These are phyloP conservation scores for Acleris emargana DNA, from an alignment of 2,888 invertebrate species.

Conservation along the genomic window DNA sequence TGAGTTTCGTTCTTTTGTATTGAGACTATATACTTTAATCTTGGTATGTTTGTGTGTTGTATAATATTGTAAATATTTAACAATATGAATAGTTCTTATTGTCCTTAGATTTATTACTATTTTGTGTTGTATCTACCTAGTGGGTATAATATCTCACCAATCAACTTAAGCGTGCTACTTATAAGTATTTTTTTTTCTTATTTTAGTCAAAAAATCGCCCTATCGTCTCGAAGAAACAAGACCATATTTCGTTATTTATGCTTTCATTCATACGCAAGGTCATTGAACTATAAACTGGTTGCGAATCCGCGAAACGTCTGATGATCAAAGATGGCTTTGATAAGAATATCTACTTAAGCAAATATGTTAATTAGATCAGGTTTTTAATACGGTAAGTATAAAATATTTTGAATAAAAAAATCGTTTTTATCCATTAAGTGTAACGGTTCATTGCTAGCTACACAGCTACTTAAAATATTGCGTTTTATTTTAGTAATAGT, in stretches of 20 bases:
- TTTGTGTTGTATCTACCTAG: too few species aligned
- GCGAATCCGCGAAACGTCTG: conserved; percentile 10
- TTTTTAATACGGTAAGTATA: neutral
- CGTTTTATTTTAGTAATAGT: too few species aligned
- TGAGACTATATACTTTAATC: too few species aligned
- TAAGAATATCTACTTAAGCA: conserved; percentile 8
- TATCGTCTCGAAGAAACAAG: neutral
- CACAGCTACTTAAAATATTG: too few species aligned
- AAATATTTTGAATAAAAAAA: neutral
- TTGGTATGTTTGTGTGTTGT: neutral
- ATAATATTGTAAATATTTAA: neutral
- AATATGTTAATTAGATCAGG: conserved; percentile 7
- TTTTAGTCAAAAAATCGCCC: neutral
- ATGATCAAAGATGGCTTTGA: conserved; percentile 8
- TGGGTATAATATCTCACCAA: too few species aligned
- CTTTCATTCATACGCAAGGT: conserved; percentile 29
- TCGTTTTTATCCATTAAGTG: neutral
- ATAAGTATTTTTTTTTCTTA: neutral
- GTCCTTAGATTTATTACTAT: too few species aligned
- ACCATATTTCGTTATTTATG: conserved; percentile 9
- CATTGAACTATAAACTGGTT: conserved; percentile 30
- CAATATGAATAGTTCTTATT: too few species aligned
- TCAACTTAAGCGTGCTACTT: neutral
- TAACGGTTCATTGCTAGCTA: neutral
- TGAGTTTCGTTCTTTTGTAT: too few species aligned